Percentiles rank a stretch among this genome's conserved stretches.
Evolutionary conservation across 2,888 invertebrate genomes (phyloP).

Genomic region (Orthonevra nobilis): DNA sequence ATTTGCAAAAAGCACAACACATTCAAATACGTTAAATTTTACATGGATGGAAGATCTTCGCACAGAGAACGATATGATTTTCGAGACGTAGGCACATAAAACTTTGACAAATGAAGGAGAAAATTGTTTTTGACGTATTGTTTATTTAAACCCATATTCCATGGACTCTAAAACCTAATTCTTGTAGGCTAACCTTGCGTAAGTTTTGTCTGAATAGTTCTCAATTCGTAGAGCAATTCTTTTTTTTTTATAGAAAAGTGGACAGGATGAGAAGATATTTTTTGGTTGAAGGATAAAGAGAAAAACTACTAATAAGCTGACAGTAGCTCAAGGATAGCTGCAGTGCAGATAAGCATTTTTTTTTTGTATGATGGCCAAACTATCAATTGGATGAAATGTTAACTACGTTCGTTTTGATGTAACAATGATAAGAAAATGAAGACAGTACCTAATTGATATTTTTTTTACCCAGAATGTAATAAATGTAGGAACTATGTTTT

Average conservation of each 20-base stretch:
- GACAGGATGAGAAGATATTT: neutral
- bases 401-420: neutral
- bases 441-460: conserved; percentile 11
- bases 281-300: neutral
- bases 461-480: conserved; percentile 15
- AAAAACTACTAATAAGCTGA: neutral
- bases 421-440: conserved; percentile 2
- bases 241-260: neutral
- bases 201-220: conserved; percentile 31
- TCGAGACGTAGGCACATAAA: neutral
- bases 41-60: too few species aligned
- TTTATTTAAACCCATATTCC: too few species aligned
- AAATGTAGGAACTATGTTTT: neutral
- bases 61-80: too few species aligned
- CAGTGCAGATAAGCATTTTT: conserved; percentile 41
- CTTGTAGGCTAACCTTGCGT: too few species aligned
- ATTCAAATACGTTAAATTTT: too few species aligned
- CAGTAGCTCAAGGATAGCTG: conserved; percentile 15
- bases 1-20: conserved; percentile 45
- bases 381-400: too few species aligned
- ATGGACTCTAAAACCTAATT: too few species aligned
- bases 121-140: too few species aligned
- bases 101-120: conserved; percentile 14
- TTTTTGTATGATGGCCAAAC: conserved; percentile 16
- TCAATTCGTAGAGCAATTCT: conserved; percentile 43